Base-by-base conservation (phyloP, 2,888 invertebrate genomes). In the Heliconius charithonia region DNA sequence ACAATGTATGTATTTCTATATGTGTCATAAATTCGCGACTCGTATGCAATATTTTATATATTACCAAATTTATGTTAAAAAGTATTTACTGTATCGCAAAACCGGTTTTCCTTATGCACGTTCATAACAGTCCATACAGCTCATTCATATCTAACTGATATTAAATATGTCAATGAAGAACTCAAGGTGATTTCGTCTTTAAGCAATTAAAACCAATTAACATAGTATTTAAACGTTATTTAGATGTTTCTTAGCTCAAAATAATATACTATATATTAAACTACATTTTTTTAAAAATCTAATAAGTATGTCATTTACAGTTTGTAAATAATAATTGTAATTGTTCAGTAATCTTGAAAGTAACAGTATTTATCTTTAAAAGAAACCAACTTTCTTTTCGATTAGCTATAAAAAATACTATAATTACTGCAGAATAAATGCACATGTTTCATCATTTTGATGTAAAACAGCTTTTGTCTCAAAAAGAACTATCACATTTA, bases 41-140 rank as follows among this genome's bases (percentile, higher is more conserved):
- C 63, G 63, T 29, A 74, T 22, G 56, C 72, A 32, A 32, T n/a
- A n/a, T 13, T 12, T n/a, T 10, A 37, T 41, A n/a, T 27, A 32
- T 56, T 27, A 19, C 56, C 22, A 29, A 10, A 62, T 37, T 73
- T 41, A 37, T 62, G 9, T 37, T 27, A 74, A 63, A 62, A 62
- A 27, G 12, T 62, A 63, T 41, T 12, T 62, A 41, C 63, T 25
- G 27, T 63, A 27, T 63, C 6, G 12, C 22, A 19, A 66, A 72
- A 79, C 76, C 59, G 16, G 79, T 79, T 79, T 75, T 19, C 51
- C 59, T 32, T 72, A 27, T 27, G 63, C 16, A 19, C 16, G 32
- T 22, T 59, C 22, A 45, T 3, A 37, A 10, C 13, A 69, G 13
- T 25, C 25, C 16, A 16, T 69, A 41, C 25, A 69, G 32, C 32